These are phyloP conservation scores for Anaspis maculata DNA, from an alignment of 2,888 invertebrate species.

Conservation along the genomic window DNA sequence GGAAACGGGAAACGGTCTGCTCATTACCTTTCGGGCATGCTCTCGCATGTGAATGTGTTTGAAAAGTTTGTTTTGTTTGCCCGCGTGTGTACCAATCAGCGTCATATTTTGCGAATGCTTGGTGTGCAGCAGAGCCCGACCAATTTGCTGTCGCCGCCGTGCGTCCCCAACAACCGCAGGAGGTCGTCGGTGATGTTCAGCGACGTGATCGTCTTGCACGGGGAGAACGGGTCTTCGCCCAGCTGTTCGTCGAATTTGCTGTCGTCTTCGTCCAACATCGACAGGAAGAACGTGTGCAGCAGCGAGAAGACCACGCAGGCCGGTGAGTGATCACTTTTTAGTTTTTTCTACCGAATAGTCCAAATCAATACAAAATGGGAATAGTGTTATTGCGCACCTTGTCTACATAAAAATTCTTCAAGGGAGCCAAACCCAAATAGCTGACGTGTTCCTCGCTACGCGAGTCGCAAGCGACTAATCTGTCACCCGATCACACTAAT, in stretches of 20 bases:
- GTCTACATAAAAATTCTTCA: too few relatives aligned
- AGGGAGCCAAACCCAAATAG: too few relatives aligned
- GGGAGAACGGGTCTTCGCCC: slow-evolving; percentile 36
- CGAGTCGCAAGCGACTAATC: too few relatives aligned
- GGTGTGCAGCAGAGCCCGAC: slow-evolving; percentile 52
- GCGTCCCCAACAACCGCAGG: slow-evolving; percentile 59
- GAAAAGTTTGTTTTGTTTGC: too few relatives aligned
- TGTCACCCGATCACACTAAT: too few relatives aligned
- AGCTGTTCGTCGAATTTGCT: slow-evolving; percentile 32
- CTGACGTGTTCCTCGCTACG: too few relatives aligned
- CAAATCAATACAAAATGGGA: too few relatives aligned
- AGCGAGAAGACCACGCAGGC: slow-evolving; percentile 88
- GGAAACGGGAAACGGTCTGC: background rate
- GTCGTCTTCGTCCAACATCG: slow-evolving; percentile 35
- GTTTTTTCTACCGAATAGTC: too few relatives aligned
- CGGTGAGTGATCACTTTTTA: slow-evolving; percentile 41
- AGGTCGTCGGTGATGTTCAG: slow-evolving; percentile 86
- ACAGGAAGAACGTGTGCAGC: slow-evolving; percentile 61
- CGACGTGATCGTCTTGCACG: slow-evolving; percentile 72
- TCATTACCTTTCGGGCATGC: background rate
- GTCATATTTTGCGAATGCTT: too few relatives aligned
- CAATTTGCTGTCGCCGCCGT: slow-evolving; percentile 66
- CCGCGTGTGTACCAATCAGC: too few relatives aligned
- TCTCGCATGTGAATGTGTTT: background rate
- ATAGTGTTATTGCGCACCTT: too few relatives aligned